Base-by-base conservation (phyloP, 2,888 invertebrate species). In the Chymomyza fuscimana region DNA sequence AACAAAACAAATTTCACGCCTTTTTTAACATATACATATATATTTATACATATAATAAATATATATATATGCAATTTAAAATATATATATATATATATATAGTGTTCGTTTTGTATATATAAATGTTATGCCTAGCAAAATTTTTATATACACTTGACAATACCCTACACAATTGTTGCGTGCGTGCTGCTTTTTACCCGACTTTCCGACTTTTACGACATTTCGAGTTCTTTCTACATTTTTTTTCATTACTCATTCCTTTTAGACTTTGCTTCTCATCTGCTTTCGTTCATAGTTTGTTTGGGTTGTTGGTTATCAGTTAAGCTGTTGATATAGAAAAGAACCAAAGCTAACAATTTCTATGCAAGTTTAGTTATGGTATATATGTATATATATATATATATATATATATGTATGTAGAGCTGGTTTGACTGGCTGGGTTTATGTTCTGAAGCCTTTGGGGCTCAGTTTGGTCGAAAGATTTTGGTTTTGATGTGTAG, bases 231-330 rank as follows among this genome's bases (percentile, higher is more conserved):
- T n/a, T 60, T 36, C 32, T 60, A 10, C 32, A 12, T 36, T 36
- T 29, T 10, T 25, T 7, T 59, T 25, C 54, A 22, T 59, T 22
- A 32, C 58, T 58, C 25, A 15, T 58, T 12, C n/a, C 19, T 32
- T 10, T 61, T 61, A 16, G 32, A 4, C 50, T 40, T 22, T 67
- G 61, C 40, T 80, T 76, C 72, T 63, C 68, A 69, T 65, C 70
- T 74, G 70, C 72, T 74, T 67, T 74, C 69, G 71, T 67, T 72
- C 70, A 68, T 60, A 32, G 15, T 40, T 12, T 56, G 16, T 56
- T 29, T 51, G 19, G 16, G 12, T 29, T 29, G 16, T 61, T 40
- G 61, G 10, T 40, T 6, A 25, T 4, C 25, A 25, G 25, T 25
- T 25, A 25, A 25, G n/a, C 1, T 54, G 22, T 16, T 54, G 16